phyloP scores from a whole-genome alignment of 2,888 invertebrate genomes.

The Drosophila antonietae region DNA sequence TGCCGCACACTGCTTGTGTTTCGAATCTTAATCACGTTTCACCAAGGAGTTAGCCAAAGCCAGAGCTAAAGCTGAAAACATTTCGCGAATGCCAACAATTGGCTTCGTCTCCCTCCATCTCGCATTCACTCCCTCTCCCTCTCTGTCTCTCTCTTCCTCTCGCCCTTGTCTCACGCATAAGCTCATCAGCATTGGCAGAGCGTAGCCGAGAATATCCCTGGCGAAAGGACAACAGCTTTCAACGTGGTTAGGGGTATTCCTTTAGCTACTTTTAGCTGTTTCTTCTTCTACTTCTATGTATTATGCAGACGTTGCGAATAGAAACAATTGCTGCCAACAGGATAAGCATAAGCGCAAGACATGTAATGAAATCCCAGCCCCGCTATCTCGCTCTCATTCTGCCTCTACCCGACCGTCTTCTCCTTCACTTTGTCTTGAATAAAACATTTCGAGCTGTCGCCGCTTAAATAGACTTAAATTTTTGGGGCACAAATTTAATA shows the following conservation, averaged over 20 bases:
- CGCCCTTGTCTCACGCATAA: slow-evolving; percentile 28
- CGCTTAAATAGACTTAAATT: slow-evolving; percentile 10
- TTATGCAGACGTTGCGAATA: slow-evolving; percentile 31
- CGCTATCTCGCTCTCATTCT: neutral
- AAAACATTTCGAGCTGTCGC: slow-evolving; percentile 21
- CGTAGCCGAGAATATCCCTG: slow-evolving; percentile 19
- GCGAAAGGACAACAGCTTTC: slow-evolving; percentile 9
- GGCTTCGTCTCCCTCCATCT: neutral
- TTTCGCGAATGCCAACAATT: slow-evolving; percentile 54
- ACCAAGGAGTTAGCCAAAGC: slow-evolving; percentile 56
- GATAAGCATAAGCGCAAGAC: slow-evolving; percentile 39
- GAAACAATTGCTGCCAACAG: slow-evolving; percentile 30
- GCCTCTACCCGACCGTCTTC: no score
- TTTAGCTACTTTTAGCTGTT: neutral
- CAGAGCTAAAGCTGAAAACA: slow-evolving; percentile 29
- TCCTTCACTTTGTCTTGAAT: slow-evolving; percentile 9
- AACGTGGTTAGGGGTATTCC: slow-evolving; percentile 2
- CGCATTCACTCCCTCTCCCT: neutral
- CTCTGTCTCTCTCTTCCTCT: neutral
- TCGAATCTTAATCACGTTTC: slow-evolving; percentile 64
- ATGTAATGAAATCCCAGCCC: slow-evolving; percentile 51
- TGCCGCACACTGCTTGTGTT: slow-evolving; percentile 14
- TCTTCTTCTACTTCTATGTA: slow-evolving; percentile 33
- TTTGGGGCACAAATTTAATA: neutral
- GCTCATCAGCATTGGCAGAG: slow-evolving; percentile 54